phyloP scores from a whole-genome alignment of 2,113 vertebrate species.

The Microcebus tavaratra region DNA sequence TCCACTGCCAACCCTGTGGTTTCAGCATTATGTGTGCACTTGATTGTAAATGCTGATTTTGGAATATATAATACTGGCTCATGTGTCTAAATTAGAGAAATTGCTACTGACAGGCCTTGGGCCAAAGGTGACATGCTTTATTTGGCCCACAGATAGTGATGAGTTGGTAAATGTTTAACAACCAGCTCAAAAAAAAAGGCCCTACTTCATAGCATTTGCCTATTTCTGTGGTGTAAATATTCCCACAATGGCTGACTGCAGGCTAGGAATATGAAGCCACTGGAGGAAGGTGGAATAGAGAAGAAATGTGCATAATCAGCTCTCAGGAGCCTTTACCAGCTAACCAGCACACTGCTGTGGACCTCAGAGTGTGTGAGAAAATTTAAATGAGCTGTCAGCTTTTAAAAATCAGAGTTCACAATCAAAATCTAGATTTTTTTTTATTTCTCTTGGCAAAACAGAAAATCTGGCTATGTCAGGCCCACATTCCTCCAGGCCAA shows the following conservation, averaged over 20 bases:
- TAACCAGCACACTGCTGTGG: background rate
- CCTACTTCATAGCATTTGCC: background rate
- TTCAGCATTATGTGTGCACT: rapidly evolving
- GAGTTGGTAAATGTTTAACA: background rate
- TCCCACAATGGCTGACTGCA: background rate
- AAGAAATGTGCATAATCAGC: rapidly evolving
- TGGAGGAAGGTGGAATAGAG: background rate
- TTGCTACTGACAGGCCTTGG: background rate
- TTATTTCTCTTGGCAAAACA: background rate
- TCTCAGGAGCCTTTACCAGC: background rate
- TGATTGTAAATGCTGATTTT: background rate
- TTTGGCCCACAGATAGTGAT: background rate
- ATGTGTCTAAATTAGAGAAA: background rate
- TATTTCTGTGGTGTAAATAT: background rate
- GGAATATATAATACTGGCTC: background rate
- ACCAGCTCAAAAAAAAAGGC: background rate
- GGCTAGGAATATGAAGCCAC: background rate
- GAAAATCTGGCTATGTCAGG: background rate
- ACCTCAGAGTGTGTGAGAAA: background rate
- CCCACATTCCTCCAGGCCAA: background rate
- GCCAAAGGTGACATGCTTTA: background rate
- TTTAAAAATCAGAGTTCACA: background rate
- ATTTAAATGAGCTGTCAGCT: background rate
- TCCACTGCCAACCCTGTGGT: too few species aligned
- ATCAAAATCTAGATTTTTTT: background rate